Evolutionary conservation across 2,888 invertebrate genomes (phyloP).

Genomic region (Lottia scabra): DNA sequence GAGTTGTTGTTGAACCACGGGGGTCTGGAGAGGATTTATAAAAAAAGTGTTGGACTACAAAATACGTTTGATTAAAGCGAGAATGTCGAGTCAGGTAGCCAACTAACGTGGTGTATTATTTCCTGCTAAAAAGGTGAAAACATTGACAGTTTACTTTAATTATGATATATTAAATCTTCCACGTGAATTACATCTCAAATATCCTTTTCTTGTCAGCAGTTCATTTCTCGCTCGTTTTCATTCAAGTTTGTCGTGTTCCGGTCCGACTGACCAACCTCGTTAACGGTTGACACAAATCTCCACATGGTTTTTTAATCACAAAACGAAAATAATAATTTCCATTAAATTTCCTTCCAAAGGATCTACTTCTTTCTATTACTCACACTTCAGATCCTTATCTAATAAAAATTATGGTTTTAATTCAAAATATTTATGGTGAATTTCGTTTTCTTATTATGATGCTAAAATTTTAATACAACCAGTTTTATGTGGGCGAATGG

Average conservation of each 20-base stretch:
- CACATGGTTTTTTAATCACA: background rate
- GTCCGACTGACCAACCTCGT: background rate
- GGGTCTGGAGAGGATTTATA: background rate
- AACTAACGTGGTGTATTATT: too few species aligned
- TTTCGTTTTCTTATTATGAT: background rate
- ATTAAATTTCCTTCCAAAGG: background rate
- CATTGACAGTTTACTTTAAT: background rate
- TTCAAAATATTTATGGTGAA: constrained; percentile 2
- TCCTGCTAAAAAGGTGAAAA: background rate
- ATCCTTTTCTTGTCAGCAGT: background rate
- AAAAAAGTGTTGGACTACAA: background rate
- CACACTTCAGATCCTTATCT: background rate
- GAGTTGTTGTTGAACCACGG: background rate
- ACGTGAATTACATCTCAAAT: background rate
- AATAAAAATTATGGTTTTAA: background rate
- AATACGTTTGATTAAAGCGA: background rate
- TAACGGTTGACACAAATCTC: background rate
- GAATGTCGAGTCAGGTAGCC: too few species aligned
- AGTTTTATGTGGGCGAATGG: background rate
- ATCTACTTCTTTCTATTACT: background rate
- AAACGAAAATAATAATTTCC: background rate
- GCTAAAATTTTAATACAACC: background rate
- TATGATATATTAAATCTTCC: constrained; percentile 1
- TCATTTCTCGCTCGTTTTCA: background rate
- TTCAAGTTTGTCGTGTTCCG: background rate